These are phyloP conservation scores for Eidolon helvum DNA, from an alignment of 2,113 vertebrate species.

Conservation along the genomic window DNA sequence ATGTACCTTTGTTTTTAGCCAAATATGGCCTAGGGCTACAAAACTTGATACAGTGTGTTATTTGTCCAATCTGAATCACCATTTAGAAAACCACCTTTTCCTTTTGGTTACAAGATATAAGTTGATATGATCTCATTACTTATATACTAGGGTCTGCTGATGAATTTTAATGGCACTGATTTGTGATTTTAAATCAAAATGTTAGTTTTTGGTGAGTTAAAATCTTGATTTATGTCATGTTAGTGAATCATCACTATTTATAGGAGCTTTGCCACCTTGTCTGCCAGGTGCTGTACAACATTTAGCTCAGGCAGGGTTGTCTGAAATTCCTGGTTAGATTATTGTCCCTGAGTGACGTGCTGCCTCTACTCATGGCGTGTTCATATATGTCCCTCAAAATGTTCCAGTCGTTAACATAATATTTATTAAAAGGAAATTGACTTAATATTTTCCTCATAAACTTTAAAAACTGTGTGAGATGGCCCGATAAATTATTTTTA, in stretches of 20 bases:
- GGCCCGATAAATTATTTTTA: constrained; percentile 19
- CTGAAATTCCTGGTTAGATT: not conserved
- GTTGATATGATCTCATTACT: not conserved
- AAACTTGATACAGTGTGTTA: constrained; percentile 19
- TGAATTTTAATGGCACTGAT: constrained; percentile 28
- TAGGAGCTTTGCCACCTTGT: constrained; percentile 36
- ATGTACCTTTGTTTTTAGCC: constrained; percentile 54
- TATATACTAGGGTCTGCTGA: not conserved
- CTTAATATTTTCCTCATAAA: constrained; percentile 54
- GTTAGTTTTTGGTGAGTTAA: not conserved
- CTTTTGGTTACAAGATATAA: not conserved
- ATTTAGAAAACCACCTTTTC: constrained; percentile 20
- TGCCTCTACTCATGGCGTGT: not conserved
- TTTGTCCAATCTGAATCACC: constrained; percentile 32
- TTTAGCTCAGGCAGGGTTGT: not conserved
- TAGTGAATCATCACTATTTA: constrained; percentile 65
- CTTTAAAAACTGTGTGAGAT: constrained; percentile 21
- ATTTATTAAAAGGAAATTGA: constrained; percentile 52
- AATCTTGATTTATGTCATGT: constrained; percentile 42
- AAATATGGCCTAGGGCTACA: not conserved
- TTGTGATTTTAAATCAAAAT: constrained; percentile 57
- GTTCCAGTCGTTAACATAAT: not conserved
- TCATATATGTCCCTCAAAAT: not conserved
- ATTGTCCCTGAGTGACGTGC: not conserved
- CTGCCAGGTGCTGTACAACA: constrained; percentile 33